Conservation (phyloP, 1,140 invertebrate species). For the Heliconius himera region DNA sequence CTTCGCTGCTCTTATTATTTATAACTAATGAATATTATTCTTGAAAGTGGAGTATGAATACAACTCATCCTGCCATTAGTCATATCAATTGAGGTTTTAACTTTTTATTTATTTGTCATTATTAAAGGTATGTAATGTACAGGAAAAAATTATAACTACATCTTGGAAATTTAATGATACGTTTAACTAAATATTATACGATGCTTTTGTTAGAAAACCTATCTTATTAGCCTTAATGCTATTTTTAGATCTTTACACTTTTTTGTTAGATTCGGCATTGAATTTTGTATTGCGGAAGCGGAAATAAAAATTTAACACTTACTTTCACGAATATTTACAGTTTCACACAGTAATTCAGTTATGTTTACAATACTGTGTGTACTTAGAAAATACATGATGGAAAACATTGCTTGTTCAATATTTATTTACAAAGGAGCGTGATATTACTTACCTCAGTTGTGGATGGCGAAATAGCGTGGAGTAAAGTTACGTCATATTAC, state of each 20-base stretch:
- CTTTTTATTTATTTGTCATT: not conserved
- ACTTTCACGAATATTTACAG: not conserved
- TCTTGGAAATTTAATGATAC: not conserved
- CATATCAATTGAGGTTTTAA: not conserved
- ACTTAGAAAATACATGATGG: constrained; percentile 7
- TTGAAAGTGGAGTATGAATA: not conserved
- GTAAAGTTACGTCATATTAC: constrained; percentile 25
- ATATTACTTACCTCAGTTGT: constrained; percentile 26
- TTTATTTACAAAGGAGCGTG: constrained; percentile 26
- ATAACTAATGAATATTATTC: not conserved
- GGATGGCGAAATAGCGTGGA: constrained; percentile 9
- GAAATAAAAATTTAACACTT: not conserved
- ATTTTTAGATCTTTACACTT: not conserved
- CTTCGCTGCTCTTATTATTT: not conserved
- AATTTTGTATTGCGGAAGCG: not conserved
- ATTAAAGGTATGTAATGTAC: not conserved
- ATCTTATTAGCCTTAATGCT: not conserved
- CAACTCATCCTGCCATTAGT: constrained; percentile 13
- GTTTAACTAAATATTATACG: not conserved
- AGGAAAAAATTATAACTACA: not conserved
- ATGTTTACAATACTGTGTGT: constrained; percentile 5
- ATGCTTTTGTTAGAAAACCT: not conserved
- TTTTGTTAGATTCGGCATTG: not conserved
- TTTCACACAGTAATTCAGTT: not conserved
- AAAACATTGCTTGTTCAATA: constrained; percentile 27